Evolutionary conservation across 2,888 invertebrate species (phyloP).

Genomic region (Lithophane semibrunnea): DNA sequence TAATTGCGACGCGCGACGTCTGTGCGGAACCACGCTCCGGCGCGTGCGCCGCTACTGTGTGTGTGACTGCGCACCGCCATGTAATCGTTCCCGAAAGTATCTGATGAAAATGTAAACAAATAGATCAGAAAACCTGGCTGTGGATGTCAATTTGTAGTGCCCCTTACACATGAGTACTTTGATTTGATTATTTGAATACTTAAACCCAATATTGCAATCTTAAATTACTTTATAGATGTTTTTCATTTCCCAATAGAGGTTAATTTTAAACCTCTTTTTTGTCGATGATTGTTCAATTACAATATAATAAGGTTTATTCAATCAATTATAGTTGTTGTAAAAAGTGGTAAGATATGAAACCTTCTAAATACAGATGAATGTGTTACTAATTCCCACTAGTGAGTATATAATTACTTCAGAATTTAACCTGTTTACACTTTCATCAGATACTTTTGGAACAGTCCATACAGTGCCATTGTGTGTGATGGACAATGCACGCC

Average conservation of each 20-base stretch:
- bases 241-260: background rate
- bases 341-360: background rate
- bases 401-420: background rate
- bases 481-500: constrained; percentile 10
- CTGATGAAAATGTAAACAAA: background rate
- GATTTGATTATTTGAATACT: background rate
- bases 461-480: constrained; percentile 6
- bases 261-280: background rate
- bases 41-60: constrained; percentile 20
- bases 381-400: background rate
- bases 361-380: background rate
- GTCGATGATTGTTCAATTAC: background rate
- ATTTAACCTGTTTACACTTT: background rate
- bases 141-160: background rate
- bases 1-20: constrained; percentile 55
- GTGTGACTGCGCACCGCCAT: background rate
- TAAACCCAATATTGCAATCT: background rate
- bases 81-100: background rate
- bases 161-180: background rate
- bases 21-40: constrained; percentile 59
- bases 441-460: background rate
- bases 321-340: background rate
- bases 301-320: background rate
- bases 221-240: background rate
- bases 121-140: too few relatives aligned